Conservation (phyloP, 2,797 vertebrate species). For the Trachurus trachurus region DNA sequence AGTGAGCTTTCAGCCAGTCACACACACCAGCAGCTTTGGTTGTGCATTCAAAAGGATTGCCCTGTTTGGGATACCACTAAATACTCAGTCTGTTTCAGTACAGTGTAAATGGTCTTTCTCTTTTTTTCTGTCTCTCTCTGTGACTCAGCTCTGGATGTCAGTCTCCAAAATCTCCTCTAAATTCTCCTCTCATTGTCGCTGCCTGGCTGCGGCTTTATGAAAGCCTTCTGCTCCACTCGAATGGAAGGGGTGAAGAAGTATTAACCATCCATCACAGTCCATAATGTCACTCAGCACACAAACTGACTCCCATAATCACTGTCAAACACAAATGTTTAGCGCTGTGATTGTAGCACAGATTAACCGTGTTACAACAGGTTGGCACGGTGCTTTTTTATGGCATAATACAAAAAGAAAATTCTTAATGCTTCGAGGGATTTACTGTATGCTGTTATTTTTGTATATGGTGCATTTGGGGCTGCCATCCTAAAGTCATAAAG, state of each 20-base stretch:
- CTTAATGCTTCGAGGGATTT: constrained; percentile 28
- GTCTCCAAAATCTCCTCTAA: constrained; percentile 56
- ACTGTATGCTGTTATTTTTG: background rate
- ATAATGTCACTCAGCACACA: constrained; percentile 44
- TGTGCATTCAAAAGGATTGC: background rate
- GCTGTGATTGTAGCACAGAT: constrained; percentile 50
- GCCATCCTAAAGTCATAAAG: background rate
- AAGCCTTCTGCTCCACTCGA: constrained; percentile 51
- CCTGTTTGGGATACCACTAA: constrained; percentile 6
- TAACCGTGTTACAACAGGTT: constrained; percentile 39
- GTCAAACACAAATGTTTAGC: constrained; percentile 41
- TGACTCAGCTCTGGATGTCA: constrained; percentile 42
- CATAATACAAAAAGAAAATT: constrained; percentile 19
- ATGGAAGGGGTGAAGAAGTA: constrained; percentile 46
- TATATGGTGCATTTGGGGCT: constrained; percentile 1
- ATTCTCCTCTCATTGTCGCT: constrained; percentile 49
- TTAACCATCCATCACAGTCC: constrained; percentile 56
- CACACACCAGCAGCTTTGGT: background rate
- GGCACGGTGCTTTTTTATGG: constrained; percentile 17
- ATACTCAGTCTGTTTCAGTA: background rate
- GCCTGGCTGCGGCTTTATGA: constrained; percentile 42
- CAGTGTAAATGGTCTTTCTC: constrained; percentile 3
- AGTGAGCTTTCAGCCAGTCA: background rate
- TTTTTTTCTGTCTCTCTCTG: constrained; percentile 18
- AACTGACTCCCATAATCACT: constrained; percentile 55